Evolutionary conservation across 2,113 vertebrate genomes (phyloP).

Genomic region (Hippocampus abdominalis): DNA sequence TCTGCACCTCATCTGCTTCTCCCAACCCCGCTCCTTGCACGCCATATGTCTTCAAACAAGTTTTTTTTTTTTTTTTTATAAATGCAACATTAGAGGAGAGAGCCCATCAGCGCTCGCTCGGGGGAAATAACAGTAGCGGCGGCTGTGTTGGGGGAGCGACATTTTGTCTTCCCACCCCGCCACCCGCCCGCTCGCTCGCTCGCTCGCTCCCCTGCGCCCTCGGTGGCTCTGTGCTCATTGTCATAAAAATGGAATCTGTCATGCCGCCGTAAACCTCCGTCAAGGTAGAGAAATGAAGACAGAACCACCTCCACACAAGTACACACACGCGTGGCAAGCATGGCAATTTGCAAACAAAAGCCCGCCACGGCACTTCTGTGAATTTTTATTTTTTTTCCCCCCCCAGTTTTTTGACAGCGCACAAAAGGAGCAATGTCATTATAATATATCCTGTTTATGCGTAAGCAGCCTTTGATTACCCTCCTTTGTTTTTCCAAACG

Average conservation of each 20-base stretch:
- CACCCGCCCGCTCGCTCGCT: not conserved
- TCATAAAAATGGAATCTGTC: conserved; percentile 63
- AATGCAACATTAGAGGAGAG: conserved; percentile 11
- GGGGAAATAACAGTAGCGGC: conserved; percentile 67
- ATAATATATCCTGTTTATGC: conserved; percentile 19
- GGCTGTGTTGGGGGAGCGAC: conserved; percentile 43
- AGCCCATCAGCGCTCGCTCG: conserved; percentile 49
- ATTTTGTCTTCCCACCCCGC: conserved; percentile 58
- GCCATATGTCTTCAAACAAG: conserved; percentile 49
- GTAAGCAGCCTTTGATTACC: conserved; percentile 10
- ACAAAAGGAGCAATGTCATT: conserved; percentile 22
- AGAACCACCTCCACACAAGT: conserved; percentile 38
- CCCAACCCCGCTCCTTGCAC: conserved; percentile 26
- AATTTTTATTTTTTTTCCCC: not conserved
- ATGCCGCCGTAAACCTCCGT: conserved; percentile 43
- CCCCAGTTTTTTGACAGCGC: not conserved
- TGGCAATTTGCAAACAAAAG: conserved; percentile 41
- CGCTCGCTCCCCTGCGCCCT: conserved; percentile 21
- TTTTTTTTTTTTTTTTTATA: not conserved
- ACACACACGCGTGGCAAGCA: conserved; percentile 13
- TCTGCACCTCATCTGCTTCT: conserved; percentile 14
- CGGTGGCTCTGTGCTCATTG: conserved; percentile 57
- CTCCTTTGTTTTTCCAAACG: not conserved
- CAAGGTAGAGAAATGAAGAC: conserved; percentile 45
- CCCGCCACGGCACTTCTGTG: conserved; percentile 16